Conservation (phyloP, 2,797 vertebrate genomes). For the Prionace glauca region DNA sequence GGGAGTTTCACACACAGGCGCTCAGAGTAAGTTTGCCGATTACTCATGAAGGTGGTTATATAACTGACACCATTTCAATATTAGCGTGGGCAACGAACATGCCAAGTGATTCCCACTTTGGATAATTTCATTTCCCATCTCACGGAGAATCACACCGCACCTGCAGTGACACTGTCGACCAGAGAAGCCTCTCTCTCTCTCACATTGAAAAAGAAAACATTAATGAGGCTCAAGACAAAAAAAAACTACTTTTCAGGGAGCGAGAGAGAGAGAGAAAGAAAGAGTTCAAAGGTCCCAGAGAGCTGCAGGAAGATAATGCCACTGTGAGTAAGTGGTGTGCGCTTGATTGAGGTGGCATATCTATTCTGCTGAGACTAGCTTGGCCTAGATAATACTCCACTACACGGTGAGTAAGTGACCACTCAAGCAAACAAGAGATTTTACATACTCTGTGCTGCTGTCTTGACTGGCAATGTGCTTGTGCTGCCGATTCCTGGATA, state of each 20-base stretch:
- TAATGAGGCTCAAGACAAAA: background rate
- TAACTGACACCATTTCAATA: constrained; percentile 54
- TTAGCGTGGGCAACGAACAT: constrained; percentile 47
- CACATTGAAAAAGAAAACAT: background rate
- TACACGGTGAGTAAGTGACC: constrained; percentile 46
- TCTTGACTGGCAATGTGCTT: background rate
- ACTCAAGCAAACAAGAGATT: constrained; percentile 49
- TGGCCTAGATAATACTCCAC: constrained; percentile 48
- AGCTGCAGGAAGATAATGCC: constrained; percentile 41
- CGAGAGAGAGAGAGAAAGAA: background rate
- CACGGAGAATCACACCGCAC: constrained; percentile 46
- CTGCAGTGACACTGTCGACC: background rate
- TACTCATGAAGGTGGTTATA: constrained; percentile 55
- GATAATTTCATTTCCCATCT: constrained; percentile 50
- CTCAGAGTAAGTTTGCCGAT: constrained; percentile 46
- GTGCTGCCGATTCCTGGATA: background rate
- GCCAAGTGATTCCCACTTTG: constrained; percentile 45
- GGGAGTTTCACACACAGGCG: constrained; percentile 46
- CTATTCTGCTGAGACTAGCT: constrained; percentile 48
- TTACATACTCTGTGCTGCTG: background rate
- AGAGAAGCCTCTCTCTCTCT: background rate
- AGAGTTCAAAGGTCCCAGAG: constrained; percentile 40
- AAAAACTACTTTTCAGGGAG: background rate
- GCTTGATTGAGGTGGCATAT: constrained; percentile 33
- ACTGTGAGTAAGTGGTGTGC: constrained; percentile 39